Evolutionary conservation across 2,113 vertebrate genomes (phyloP).

Genomic region (Mobula birostris): DNA sequence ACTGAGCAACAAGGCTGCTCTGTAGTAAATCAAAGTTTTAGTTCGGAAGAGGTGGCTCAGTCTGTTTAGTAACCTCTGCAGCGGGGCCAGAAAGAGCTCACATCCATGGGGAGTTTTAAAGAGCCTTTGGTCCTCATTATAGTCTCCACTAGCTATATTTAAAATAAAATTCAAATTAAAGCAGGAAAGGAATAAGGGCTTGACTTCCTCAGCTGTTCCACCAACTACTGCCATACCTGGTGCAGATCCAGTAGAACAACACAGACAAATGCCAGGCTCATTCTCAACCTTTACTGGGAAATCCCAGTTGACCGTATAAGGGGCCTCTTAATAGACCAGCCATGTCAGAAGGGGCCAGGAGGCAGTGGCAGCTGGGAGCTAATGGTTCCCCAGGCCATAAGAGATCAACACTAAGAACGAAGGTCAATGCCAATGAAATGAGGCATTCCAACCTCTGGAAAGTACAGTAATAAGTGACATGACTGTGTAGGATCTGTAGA

Average conservation of each 20-base stretch:
- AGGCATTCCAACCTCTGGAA: background rate
- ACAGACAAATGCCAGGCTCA: background rate
- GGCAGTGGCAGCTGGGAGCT: background rate
- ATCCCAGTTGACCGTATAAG: background rate
- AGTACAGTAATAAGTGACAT: background rate
- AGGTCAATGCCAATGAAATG: background rate
- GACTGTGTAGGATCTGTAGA: background rate
- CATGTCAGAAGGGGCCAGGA: background rate
- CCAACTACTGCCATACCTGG: background rate
- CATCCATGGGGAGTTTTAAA: conserved; percentile 9
- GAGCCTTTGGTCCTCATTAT: background rate
- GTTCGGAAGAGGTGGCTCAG: background rate
- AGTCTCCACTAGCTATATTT: conserved; percentile 1
- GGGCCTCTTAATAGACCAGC: conserved; percentile 2
- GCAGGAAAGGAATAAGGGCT: background rate
- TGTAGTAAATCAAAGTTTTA: conserved; percentile 25
- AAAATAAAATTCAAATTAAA: conserved; percentile 23
- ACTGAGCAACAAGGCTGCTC: background rate
- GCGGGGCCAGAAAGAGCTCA: background rate
- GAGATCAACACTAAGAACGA: background rate
- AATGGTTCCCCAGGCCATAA: background rate
- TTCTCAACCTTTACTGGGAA: background rate
- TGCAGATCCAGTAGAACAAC: background rate
- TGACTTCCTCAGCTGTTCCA: background rate
- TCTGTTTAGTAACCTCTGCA: conserved; percentile 10